Evolutionary conservation across 2,888 invertebrate species (phyloP).

Genomic region (Metopia argyrocephala): DNA sequence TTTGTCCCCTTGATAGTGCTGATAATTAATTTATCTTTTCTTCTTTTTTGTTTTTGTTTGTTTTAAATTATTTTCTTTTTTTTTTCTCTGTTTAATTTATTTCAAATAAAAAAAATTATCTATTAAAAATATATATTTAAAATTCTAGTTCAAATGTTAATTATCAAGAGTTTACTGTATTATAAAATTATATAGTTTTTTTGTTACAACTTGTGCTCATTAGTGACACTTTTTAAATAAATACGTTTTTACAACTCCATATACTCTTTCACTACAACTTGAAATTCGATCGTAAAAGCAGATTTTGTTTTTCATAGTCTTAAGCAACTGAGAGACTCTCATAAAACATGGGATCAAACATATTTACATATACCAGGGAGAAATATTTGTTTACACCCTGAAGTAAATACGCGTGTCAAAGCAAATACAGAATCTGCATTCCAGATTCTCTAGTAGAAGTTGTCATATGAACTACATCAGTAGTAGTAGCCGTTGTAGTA

Average conservation of each 20-base stretch:
- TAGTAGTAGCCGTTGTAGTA: too few species aligned
- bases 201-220: conserved; percentile 41
- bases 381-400: conserved; percentile 66
- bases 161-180: too few species aligned
- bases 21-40: too few species aligned
- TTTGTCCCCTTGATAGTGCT: too few species aligned
- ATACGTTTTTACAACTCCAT: conserved; percentile 35
- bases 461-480: too few species aligned
- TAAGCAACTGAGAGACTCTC: background rate
- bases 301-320: background rate
- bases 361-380: conserved; percentile 66
- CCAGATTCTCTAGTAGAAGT: background rate
- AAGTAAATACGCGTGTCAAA: conserved; percentile 74
- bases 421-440: conserved; percentile 23
- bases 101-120: too few species aligned
- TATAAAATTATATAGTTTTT: too few species aligned
- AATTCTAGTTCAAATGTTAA: too few species aligned
- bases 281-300: background rate
- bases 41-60: too few species aligned
- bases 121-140: too few species aligned
- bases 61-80: too few species aligned
- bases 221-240: conserved; percentile 51
- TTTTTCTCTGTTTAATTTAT: too few species aligned
- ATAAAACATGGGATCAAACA: background rate
- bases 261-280: background rate